Evolutionary conservation across 2,888 invertebrate species (phyloP).

Genomic region (Plagodis pulveraria): DNA sequence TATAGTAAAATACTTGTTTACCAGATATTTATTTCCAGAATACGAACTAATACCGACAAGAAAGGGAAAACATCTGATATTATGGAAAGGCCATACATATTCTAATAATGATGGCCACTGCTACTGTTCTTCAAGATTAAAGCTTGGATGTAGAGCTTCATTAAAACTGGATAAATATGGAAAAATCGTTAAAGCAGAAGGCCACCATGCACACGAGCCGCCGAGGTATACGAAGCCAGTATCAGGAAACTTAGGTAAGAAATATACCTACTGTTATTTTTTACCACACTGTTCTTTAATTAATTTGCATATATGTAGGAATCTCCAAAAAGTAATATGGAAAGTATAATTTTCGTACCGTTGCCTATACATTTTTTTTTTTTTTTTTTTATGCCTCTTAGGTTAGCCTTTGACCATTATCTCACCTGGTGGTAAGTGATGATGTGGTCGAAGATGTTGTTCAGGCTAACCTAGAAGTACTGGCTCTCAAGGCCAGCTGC

Average conservation of each 20-base stretch:
- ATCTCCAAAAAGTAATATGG: too few species aligned
- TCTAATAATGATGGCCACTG: neutral
- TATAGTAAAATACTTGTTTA: too few species aligned
- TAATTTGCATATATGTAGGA: too few species aligned
- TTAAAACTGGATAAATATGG: slow-evolving; percentile 11
- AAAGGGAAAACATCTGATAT: slow-evolving; percentile 6
- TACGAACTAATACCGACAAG: slow-evolving; percentile 11
- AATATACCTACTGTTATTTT: neutral
- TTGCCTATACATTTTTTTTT: too few species aligned
- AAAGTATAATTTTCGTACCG: too few species aligned
- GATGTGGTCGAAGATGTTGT: too few species aligned
- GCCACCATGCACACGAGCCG: slow-evolving; percentile 12
- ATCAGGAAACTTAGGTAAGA: neutral
- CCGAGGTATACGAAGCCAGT: slow-evolving; percentile 7
- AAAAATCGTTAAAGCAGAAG: slow-evolving; percentile 1
- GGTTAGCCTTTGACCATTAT: too few species aligned
- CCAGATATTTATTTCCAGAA: neutral
- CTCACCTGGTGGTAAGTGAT: too few species aligned
- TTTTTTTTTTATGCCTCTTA: too few species aligned
- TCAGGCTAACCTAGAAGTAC: too few species aligned
- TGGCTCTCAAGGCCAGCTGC: too few species aligned
- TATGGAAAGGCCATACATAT: slow-evolving; percentile 12
- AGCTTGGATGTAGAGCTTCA: neutral
- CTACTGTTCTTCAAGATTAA: slow-evolving; percentile 5
- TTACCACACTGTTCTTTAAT: too few species aligned